Evolutionary conservation across 2,797 vertebrate species (phyloP), one percentile per base, ranked within the genome.

Genomic region (Lemur catta): DNA sequence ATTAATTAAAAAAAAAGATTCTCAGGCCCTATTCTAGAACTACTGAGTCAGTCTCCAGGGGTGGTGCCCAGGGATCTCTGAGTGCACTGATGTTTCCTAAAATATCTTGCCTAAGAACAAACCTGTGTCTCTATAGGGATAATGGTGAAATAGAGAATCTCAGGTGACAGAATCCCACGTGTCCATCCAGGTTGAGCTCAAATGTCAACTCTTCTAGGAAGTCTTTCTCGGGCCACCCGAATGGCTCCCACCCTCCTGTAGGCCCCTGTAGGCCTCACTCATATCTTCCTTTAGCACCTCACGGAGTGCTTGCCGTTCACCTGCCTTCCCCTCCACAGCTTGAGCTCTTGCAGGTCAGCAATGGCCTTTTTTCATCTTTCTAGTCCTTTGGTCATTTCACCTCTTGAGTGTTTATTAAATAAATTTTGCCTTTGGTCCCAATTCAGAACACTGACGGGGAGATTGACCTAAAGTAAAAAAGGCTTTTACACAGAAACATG

Each of bases 361-460:
- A 1, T 46, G 46, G 38, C 33, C 12, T 78, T 63, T 57, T 28
- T n/a, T 26, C 30, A 46, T 84, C 65, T 81, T 91, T 95, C 57
- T 69, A 67, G 61, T 38, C 59, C 28, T 50, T 50, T n/a, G 48
- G 11, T 71, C 43, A 41, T 50, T 20, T 82, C 30, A 43, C 7
- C 7, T 59, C 11, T 71, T 65, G 1, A 41, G n/a, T 67, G 18
- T 84, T 85, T 84, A 71, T 79, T 55, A 81, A 48, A 28, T 91
- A 46, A 65, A 65, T 8, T 7, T 89, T 96, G 69, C 55, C n/a
- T 86, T 86, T 94, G 22, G 30, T 74, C 26, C 14, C 11, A 67
- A n/a, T 79, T 91, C 48, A 86, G 74, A 91, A 48, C 41, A 67
- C 6, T 28, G 79, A 33, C 67, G 38, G 78, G 30, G 43, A 72